These are phyloP conservation scores for Rana temporaria DNA, from an alignment of 2,113 vertebrate species.

Conservation along the genomic window DNA sequence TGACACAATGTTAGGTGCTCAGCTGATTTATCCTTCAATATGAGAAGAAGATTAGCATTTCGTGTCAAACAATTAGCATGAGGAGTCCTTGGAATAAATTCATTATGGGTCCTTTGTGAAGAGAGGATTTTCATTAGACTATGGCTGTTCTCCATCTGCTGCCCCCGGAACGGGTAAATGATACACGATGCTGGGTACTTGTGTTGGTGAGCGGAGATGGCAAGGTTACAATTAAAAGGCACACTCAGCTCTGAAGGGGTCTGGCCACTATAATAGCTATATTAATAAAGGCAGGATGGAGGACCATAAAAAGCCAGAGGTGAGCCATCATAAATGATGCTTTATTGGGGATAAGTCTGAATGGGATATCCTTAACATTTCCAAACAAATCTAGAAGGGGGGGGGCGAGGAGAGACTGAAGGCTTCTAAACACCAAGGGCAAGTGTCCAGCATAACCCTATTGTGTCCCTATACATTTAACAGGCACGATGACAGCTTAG, in stretches of 20 bases:
- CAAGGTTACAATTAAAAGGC: conserved; percentile 78
- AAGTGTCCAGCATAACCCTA: conserved; percentile 45
- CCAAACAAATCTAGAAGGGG: conserved; percentile 73
- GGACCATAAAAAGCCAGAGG: conserved; percentile 70
- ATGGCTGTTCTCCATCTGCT: conserved; percentile 77
- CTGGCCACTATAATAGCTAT: conserved; percentile 75
- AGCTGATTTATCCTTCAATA: conserved; percentile 31
- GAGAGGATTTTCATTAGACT: conserved; percentile 66
- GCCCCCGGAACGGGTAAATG: conserved; percentile 73
- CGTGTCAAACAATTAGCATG: conserved; percentile 67
- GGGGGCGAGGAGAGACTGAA: conserved; percentile 53
- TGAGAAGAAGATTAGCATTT: conserved; percentile 59
- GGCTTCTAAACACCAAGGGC: conserved; percentile 65
- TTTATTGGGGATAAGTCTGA: conserved; percentile 83
- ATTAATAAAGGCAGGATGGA: conserved; percentile 79
- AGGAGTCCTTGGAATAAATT: conserved; percentile 67
- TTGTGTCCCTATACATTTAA: conserved; percentile 30
- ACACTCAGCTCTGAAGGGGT: conserved; percentile 73
- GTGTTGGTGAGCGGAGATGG: conserved; percentile 75
- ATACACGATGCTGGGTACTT: conserved; percentile 73
- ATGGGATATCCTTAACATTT: conserved; percentile 72
- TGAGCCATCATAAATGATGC: conserved; percentile 70
- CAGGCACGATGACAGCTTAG: conserved; percentile 16
- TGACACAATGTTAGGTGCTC: conserved; percentile 6
- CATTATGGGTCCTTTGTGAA: conserved; percentile 64